A percentile compares a stretch with the other conserved stretches of the same genome.
phyloP scores from a whole-genome alignment of 2,888 invertebrate species.

The Drosophila bunnanda region DNA sequence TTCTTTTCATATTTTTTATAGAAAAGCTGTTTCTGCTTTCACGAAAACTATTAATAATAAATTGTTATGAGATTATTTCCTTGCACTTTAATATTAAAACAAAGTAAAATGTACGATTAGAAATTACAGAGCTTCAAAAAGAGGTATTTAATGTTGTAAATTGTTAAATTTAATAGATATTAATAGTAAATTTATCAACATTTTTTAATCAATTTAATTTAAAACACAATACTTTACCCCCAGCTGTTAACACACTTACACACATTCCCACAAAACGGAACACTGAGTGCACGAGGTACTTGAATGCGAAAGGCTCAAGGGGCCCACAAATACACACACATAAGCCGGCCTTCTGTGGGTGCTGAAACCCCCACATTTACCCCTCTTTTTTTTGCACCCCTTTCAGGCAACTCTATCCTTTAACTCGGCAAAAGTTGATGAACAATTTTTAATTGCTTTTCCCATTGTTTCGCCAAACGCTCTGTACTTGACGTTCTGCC shows the following conservation, averaged over 20 bases:
- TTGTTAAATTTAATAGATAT: not conserved
- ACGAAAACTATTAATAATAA: too few species aligned
- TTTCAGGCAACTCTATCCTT: conserved; percentile 1
- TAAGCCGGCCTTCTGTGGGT: conserved; percentile 8
- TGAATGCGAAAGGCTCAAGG: conserved; percentile 61
- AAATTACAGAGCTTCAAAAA: not conserved
- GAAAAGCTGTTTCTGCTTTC: too few species aligned
- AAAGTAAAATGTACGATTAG: not conserved
- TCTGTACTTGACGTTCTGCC: conserved; percentile 23
- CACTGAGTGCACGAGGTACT: conserved; percentile 55
- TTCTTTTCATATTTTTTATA: too few species aligned
- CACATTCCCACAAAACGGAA: not conserved
- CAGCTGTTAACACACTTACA: conserved; percentile 14
- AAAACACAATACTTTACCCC: not conserved
- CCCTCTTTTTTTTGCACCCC: not conserved
- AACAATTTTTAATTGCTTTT: conserved; percentile 71
- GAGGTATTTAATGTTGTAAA: not conserved
- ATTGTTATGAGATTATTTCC: too few species aligned
- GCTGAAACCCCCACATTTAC: not conserved
- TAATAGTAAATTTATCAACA: not conserved
- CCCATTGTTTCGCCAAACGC: conserved; percentile 55
- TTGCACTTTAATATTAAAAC: not conserved
- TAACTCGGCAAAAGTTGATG: conserved; percentile 36
- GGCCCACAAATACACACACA: conserved; percentile 13
- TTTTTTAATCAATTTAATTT: too few species aligned